Percentiles rank a stretch among this genome's conserved stretches.
Conservation (phyloP, 2,797 vertebrate species). For the Kryptopterus vitreolus region DNA sequence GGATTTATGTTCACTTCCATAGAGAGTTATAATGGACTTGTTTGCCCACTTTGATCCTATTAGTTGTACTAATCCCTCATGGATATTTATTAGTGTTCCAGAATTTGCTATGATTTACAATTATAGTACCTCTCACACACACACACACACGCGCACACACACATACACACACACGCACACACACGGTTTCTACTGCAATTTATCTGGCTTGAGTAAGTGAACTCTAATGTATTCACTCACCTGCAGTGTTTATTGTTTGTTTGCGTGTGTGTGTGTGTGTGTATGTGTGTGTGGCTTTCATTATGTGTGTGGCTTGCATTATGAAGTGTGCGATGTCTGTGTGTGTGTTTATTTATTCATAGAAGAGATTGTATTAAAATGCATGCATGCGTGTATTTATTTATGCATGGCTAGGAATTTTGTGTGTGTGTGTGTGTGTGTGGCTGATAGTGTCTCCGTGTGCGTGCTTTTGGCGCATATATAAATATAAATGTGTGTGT, state of each 20-base stretch:
- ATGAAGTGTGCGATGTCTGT: not conserved
- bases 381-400: not conserved
- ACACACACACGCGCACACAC: not conserved
- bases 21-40: not conserved
- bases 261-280: no score
- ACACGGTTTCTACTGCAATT: not conserved
- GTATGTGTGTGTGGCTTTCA: no score
- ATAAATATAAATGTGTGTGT: not conserved
- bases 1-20: not conserved
- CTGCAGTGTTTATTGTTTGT: no score
- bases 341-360: conserved; percentile 44
- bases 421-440: not conserved
- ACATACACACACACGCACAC: conserved; percentile 3
- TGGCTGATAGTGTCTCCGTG: not conserved
- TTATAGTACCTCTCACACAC: not conserved
- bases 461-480: not conserved
- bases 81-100: not conserved
- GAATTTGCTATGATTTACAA: not conserved
- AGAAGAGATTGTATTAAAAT: not conserved
- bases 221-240: not conserved
- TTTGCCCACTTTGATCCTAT: not conserved
- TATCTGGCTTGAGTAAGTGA: not conserved
- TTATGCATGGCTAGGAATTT: not conserved
- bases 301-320: no score
- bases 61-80: not conserved